Conservation (phyloP, 2,113 vertebrate species). For the Actenoides lindsayi region DNA sequence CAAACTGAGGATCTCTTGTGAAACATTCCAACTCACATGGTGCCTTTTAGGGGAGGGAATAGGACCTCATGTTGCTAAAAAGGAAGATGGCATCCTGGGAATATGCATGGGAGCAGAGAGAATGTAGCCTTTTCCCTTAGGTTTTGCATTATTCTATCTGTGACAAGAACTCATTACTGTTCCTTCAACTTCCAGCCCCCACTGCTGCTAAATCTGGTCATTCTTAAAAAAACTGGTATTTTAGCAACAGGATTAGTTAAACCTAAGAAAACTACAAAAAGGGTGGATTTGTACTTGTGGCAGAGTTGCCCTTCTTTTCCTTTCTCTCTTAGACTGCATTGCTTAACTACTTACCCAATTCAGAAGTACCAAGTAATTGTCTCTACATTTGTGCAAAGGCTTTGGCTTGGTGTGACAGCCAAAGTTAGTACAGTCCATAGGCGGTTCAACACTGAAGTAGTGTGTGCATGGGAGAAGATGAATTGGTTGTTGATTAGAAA, state of each 20-base stretch:
- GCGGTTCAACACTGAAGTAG: neutral
- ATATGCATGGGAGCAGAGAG: neutral
- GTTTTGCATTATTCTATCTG: neutral
- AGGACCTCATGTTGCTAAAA: neutral
- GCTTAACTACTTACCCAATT: neutral
- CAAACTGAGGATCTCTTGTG: neutral
- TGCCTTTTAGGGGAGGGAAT: neutral
- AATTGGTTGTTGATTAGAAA: neutral
- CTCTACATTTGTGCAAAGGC: neutral
- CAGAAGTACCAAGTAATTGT: neutral
- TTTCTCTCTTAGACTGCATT: neutral
- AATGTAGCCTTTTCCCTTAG: neutral
- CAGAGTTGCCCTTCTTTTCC: neutral
- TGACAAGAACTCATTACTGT: neutral
- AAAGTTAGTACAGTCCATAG: neutral
- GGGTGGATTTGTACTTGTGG: neutral
- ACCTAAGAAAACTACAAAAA: neutral
- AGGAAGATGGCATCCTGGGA: neutral
- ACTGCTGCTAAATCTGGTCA: neutral
- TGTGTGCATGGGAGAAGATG: neutral
- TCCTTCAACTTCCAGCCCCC: neutral
- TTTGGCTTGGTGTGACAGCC: neutral
- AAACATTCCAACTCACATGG: neutral
- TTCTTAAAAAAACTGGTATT: neutral
- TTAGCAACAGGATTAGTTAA: neutral